Conservation (phyloP, 2,888 invertebrate genomes). For the Fragum fragum region DNA sequence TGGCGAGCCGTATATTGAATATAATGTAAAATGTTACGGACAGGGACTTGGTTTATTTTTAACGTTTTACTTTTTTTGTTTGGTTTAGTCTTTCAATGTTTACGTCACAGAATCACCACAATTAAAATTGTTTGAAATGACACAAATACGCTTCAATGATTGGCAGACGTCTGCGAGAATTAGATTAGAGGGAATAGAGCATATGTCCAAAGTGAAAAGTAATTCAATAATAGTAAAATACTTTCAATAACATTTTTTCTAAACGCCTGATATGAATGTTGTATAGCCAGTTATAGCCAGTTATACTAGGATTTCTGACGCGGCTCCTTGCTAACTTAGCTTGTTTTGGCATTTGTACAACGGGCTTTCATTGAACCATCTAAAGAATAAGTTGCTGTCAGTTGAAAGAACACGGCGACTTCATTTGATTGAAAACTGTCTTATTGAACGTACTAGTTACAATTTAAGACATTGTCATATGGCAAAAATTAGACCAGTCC, state of each 20-base stretch:
- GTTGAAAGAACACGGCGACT: too few species aligned
- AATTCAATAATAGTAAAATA: not conserved
- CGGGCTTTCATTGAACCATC: too few species aligned
- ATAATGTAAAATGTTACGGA: too few species aligned
- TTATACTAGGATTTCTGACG: not conserved
- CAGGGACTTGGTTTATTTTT: too few species aligned
- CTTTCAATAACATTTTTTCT: not conserved
- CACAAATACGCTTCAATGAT: not conserved
- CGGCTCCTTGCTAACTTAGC: not conserved
- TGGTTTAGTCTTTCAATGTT: not conserved
- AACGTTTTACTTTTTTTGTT: too few species aligned
- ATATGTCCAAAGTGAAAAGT: not conserved
- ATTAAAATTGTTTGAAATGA: not conserved
- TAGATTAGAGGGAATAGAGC: not conserved
- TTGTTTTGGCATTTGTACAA: constrained; percentile 1
- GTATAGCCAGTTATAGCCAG: not conserved
- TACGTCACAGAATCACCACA: not conserved
- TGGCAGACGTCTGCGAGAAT: constrained; percentile 1
- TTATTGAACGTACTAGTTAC: too few species aligned
- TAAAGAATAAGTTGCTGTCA: too few species aligned
- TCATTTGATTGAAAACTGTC: too few species aligned
- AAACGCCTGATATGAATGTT: not conserved
- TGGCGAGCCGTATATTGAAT: too few species aligned
- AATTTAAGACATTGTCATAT: too few species aligned
- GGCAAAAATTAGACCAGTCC: too few species aligned